These are phyloP conservation scores for Gerris lacustris DNA, from an alignment of 2,888 invertebrate genomes.

Conservation along the genomic window DNA sequence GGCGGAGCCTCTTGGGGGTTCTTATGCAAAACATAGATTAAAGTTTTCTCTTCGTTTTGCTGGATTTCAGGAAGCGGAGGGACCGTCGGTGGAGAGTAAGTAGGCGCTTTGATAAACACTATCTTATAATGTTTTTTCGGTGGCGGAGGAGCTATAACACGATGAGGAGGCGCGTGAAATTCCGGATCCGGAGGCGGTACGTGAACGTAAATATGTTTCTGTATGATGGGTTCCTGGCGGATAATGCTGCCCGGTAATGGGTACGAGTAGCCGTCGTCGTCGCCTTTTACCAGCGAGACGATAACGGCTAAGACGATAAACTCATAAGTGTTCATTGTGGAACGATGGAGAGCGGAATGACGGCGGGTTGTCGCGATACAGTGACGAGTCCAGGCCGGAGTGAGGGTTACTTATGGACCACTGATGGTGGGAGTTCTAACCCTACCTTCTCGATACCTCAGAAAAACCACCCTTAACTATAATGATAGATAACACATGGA, in stretches of 20 bases:
- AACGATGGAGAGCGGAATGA: background rate
- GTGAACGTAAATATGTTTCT: constrained; percentile 32
- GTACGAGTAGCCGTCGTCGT: constrained; percentile 19
- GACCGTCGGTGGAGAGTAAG: constrained; percentile 27
- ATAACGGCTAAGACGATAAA: background rate
- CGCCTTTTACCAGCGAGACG: background rate
- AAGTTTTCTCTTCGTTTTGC: constrained; percentile 30
- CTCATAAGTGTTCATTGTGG: background rate
- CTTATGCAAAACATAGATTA: constrained; percentile 32
- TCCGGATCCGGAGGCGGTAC: constrained; percentile 31
- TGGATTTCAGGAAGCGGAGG: constrained; percentile 31
- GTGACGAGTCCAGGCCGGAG: background rate
- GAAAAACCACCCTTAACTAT: background rate
- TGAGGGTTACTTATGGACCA: background rate
- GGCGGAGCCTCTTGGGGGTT: constrained; percentile 30
- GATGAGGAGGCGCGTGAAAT: constrained; percentile 28
- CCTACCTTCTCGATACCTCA: background rate
- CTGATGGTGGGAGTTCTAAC: background rate
- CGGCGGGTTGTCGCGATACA: background rate
- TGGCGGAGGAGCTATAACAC: constrained; percentile 29
- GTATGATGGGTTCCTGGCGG: constrained; percentile 26
- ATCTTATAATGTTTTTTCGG: constrained; percentile 33
- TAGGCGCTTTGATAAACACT: constrained; percentile 32
- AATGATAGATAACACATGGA: background rate
- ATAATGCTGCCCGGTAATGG: background rate